Conservation (phyloP, 2,113 vertebrate genomes). For the Copsychus sechellarum region DNA sequence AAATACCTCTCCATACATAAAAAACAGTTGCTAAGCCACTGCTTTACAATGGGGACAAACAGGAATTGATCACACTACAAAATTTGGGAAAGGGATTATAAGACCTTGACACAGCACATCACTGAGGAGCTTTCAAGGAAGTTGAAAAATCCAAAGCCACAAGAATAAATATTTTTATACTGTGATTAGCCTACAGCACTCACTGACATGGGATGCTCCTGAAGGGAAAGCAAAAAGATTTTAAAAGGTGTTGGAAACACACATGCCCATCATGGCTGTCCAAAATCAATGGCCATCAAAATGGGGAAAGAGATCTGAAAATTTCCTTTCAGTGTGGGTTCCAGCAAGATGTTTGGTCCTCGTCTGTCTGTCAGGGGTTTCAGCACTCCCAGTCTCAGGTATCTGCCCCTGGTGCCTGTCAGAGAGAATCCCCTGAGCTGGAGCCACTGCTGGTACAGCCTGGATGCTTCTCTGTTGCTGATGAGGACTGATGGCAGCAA, state of each 20-base stretch:
- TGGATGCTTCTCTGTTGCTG: neutral
- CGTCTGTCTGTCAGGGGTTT: rapidly evolving
- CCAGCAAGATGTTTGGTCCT: neutral
- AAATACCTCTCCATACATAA: neutral
- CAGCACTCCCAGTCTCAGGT: neutral
- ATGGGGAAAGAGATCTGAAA: neutral
- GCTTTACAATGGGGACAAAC: neutral
- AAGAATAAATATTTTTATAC: neutral
- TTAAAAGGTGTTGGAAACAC: neutral
- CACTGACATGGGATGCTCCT: neutral
- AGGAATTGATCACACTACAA: neutral
- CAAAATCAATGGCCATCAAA: neutral
- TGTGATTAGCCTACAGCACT: neutral
- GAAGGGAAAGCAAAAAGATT: neutral
- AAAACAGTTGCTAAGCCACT: neutral
- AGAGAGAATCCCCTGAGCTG: neutral
- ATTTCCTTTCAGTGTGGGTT: neutral
- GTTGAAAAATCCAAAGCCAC: neutral
- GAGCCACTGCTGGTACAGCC: neutral
- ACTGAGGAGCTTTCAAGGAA: neutral
- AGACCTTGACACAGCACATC: neutral
- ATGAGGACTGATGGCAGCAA: neutral
- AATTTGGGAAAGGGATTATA: neutral
- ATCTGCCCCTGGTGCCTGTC: neutral
- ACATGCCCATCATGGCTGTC: neutral